These are phyloP conservation scores for Sebastes kiyomatsui DNA, from an alignment of 2,797 vertebrate genomes.

Conservation along the genomic window DNA sequence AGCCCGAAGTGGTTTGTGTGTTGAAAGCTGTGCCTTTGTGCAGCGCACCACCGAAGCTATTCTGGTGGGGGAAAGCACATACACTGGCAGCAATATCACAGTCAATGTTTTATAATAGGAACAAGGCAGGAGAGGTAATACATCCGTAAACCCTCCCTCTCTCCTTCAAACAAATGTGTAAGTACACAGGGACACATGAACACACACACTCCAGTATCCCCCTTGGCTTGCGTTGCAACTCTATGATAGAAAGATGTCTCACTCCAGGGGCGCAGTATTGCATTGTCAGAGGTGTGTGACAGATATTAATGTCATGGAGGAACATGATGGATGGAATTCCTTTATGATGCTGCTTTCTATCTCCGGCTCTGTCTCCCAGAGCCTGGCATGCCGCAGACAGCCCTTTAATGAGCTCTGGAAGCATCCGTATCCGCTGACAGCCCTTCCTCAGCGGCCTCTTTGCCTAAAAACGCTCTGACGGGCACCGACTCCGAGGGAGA, in stretches of 20 bases:
- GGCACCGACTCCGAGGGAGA: constrained; percentile 33
- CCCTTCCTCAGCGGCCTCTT: constrained; percentile 66
- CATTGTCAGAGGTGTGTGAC: constrained; percentile 77
- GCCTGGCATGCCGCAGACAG: constrained; percentile 73
- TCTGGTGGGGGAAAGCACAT: constrained; percentile 30
- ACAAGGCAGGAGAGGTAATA: constrained; percentile 32
- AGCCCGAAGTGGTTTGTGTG: constrained; percentile 40
- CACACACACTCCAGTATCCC: constrained; percentile 21
- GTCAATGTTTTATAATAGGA: constrained; percentile 56
- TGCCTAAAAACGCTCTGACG: constrained; percentile 65
- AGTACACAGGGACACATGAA: constrained; percentile 28
- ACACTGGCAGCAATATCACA: constrained; percentile 35
- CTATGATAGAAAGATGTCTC: constrained; percentile 65
- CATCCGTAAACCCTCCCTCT: constrained; percentile 34
- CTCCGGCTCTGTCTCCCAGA: constrained; percentile 71
- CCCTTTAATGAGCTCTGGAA: constrained; percentile 80
- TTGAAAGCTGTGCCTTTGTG: constrained; percentile 40
- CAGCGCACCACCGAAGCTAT: constrained; percentile 31
- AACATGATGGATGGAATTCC: constrained; percentile 81
- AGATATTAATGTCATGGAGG: constrained; percentile 79
- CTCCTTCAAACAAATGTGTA: constrained; percentile 51
- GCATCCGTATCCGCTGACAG: constrained; percentile 75
- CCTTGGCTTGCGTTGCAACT: constrained; percentile 50
- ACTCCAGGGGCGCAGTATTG: constrained; percentile 71
- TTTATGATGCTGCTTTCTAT: constrained; percentile 77